Percentiles rank a stretch among this genome's conserved stretches.
phyloP scores from a whole-genome alignment of 2,113 vertebrate species.

The Sebastes fasciatus region DNA sequence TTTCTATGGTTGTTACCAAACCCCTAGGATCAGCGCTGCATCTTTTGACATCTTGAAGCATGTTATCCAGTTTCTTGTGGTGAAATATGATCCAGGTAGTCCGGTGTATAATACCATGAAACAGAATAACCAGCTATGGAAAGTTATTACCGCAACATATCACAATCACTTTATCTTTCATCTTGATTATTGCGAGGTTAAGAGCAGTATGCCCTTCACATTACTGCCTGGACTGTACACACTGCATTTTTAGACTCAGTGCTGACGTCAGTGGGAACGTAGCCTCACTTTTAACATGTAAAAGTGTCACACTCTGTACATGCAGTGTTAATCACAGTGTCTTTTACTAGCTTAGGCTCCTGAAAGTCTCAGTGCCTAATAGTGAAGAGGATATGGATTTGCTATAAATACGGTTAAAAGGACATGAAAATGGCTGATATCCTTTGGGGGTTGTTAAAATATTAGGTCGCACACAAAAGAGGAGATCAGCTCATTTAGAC shows the following conservation, averaged over 20 bases:
- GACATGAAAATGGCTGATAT: constrained; percentile 12
- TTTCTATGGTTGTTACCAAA: neutral
- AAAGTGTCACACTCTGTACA: neutral
- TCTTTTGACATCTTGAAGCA: neutral
- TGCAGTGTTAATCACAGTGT: neutral
- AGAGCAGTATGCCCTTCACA: neutral
- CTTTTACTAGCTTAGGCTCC: neutral
- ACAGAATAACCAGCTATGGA: neutral
- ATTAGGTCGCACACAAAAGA: neutral
- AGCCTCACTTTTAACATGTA: neutral
- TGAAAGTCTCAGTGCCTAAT: neutral
- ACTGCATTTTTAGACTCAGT: neutral
- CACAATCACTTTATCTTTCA: neutral
- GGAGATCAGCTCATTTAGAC: constrained; percentile 1
- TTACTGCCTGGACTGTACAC: neutral
- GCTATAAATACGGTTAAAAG: constrained; percentile 29
- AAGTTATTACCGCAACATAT: neutral
- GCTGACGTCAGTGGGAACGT: neutral
- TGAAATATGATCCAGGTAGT: neutral
- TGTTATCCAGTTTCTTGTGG: neutral
- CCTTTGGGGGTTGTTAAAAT: constrained; percentile 3
- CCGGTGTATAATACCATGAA: neutral
- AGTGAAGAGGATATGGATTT: constrained; percentile 23
- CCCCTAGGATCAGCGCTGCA: neutral
- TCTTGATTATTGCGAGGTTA: neutral